These are phyloP conservation scores for Chelmon rostratus DNA, from an alignment of 2,797 vertebrate genomes.

Conservation along the genomic window DNA sequence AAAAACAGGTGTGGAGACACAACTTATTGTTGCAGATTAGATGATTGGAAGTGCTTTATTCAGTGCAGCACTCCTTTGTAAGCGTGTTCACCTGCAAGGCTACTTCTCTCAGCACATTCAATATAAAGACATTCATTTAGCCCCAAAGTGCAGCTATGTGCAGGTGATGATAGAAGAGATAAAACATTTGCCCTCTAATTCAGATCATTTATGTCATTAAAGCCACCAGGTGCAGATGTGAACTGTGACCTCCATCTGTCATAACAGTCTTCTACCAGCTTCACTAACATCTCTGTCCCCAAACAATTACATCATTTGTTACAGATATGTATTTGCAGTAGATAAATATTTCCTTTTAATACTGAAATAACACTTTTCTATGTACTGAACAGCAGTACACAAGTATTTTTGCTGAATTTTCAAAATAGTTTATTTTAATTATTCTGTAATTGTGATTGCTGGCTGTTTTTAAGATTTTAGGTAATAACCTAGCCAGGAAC, in stretches of 20 bases:
- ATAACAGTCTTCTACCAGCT: not conserved
- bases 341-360: constrained; percentile 1
- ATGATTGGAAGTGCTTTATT: constrained; percentile 28
- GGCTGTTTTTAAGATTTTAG: constrained; percentile 5
- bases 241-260: constrained; percentile 59
- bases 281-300: not conserved
- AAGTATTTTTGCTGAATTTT: not conserved
- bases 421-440: constrained; percentile 3
- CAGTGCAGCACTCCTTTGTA: constrained; percentile 16
- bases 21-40: constrained; percentile 30
- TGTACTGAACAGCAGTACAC: not conserved
- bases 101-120: constrained; percentile 63
- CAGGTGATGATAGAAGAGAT: constrained; percentile 70
- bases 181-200: constrained; percentile 65
- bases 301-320: not conserved
- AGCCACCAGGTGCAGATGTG: constrained; percentile 67
- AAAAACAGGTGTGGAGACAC: constrained; percentile 42
- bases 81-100: constrained; percentile 46
- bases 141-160: constrained; percentile 45
- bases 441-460: not conserved
- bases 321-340: not conserved
- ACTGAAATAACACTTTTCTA: not conserved
- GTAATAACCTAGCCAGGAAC: not conserved
- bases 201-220: constrained; percentile 61
- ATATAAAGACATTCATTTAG: constrained; percentile 54